A percentile compares a stretch with the other conserved stretches of the same genome.
Evolutionary conservation across 1,140 invertebrate species (phyloP).

Genomic region (roundworm (Caenorhabditis elegans)): WBcel235 BX284603.4:8981501-8982000

Average conservation of each 20-base stretch:
- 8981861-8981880: neutral
- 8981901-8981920: neutral
- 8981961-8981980: neutral
- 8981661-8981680: no score
- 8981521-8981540: neutral
- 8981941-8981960: neutral
- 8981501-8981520: neutral
- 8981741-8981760: conserved; percentile 24
- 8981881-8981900: neutral
- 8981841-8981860: neutral
- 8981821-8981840: neutral
- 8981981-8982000: neutral
- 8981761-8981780: neutral
- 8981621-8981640: no score
- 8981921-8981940: neutral
- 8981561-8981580: no score
- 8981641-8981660: no score
- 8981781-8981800: no score
- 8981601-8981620: no score
- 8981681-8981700: neutral
- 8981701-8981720: neutral
- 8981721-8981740: conserved; percentile 24
- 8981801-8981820: no score
- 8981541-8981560: no score
- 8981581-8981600: no score